Evolutionary conservation across 2,888 invertebrate genomes (phyloP).

Genomic region (Dione vanillae): DNA sequence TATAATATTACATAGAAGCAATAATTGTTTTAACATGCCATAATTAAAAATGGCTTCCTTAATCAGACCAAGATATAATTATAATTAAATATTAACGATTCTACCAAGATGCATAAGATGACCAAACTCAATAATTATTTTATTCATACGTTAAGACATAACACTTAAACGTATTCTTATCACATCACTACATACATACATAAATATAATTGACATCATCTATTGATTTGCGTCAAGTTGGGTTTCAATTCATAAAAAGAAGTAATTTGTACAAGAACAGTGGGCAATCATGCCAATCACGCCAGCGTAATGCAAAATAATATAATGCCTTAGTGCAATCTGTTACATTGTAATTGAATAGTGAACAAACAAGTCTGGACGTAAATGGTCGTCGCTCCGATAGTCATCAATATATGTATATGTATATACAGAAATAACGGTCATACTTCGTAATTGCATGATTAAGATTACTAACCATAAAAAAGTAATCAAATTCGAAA

Average conservation of each 20-base stretch:
- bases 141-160: background rate
- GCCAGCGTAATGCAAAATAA: constrained; percentile 44
- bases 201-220: constrained; percentile 33
- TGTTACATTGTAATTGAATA: constrained; percentile 55
- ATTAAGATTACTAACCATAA: background rate
- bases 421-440: constrained; percentile 7
- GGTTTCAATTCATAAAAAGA: constrained; percentile 26
- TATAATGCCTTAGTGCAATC: constrained; percentile 34
- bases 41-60: too few species aligned
- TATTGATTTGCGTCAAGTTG: constrained; percentile 25
- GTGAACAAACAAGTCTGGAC: constrained; percentile 12
- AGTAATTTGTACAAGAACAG: constrained; percentile 31
- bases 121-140: background rate
- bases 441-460: background rate
- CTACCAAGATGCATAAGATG: background rate
- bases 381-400: constrained; percentile 27
- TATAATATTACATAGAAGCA: too few species aligned
- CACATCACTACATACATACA: background rate
- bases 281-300: constrained; percentile 56
- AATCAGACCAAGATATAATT: too few species aligned
- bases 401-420: background rate
- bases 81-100: too few species aligned
- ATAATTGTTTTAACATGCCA: too few species aligned
- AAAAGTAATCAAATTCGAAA: background rate
- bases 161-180: background rate